phyloP scores from a whole-genome alignment of 2,888 invertebrate species.

The Crepidodera aurea region DNA sequence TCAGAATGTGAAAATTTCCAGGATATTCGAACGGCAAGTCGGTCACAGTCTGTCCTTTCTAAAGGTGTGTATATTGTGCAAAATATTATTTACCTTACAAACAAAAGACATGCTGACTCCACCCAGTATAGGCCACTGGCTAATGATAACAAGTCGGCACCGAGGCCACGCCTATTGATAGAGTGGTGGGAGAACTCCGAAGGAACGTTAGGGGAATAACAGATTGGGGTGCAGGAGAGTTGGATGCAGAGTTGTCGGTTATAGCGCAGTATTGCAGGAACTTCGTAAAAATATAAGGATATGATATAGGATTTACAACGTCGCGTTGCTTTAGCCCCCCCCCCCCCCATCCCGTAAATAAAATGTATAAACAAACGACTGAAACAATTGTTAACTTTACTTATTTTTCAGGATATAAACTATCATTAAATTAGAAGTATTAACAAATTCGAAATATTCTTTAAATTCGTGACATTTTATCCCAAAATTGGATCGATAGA shows the following conservation, averaged over 20 bases:
- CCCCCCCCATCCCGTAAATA: no score
- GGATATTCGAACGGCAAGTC: conserved; percentile 23
- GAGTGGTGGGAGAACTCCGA: conserved; percentile 10
- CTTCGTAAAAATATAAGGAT: not conserved
- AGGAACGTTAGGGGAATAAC: conserved; percentile 5
- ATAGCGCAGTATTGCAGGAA: not conserved
- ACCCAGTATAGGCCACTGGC: conserved; percentile 61
- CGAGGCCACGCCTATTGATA: conserved; percentile 48
- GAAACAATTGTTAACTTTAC: no score
- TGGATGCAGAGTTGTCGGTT: not conserved
- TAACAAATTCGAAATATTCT: no score
- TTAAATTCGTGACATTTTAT: no score
- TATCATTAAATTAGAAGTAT: no score
- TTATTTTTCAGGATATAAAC: no score
- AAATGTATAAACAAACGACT: no score
- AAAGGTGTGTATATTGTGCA: conserved; percentile 75
- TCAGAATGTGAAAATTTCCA: conserved; percentile 49
- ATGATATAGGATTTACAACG: no score
- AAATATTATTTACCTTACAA: conserved; percentile 78
- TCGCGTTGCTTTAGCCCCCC: no score
- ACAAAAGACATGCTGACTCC: conserved; percentile 61
- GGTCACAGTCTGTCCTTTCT: conserved; percentile 58
- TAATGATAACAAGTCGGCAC: conserved; percentile 59
- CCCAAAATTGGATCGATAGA: no score
- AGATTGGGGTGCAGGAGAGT: not conserved